Conservation (phyloP, 2,113 vertebrate genomes). For the Indicator indicator region DNA sequence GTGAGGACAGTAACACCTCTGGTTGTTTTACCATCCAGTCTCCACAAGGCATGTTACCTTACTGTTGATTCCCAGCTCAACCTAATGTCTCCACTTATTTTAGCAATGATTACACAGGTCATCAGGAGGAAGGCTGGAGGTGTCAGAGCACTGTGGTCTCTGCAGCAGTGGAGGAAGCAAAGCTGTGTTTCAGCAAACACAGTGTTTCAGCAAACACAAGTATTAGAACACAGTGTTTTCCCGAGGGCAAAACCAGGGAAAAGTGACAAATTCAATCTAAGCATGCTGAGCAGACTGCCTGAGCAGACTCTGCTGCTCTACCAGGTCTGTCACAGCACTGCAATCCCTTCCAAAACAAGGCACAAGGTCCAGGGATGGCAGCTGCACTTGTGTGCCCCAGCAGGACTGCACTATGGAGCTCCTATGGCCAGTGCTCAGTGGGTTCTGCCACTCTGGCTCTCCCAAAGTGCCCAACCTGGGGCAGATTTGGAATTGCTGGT, state of each 20-base stretch:
- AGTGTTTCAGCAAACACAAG: no score
- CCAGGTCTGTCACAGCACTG: background rate
- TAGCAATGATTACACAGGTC: background rate
- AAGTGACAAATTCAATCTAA: background rate
- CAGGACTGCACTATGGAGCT: rapidly evolving
- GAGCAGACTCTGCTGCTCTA: background rate
- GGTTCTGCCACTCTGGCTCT: background rate
- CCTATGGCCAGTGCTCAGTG: background rate
- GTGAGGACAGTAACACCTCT: rapidly evolving
- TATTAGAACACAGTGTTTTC: rapidly evolving
- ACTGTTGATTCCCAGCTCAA: background rate
- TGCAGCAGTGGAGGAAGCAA: rapidly evolving
- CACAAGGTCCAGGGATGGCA: background rate
- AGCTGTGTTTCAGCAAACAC: rapidly evolving
- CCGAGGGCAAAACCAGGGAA: background rate
- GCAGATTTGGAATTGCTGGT: background rate
- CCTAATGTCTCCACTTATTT: background rate
- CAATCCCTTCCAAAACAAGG: rapidly evolving
- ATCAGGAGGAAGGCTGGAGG: background rate
- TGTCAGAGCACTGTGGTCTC: background rate
- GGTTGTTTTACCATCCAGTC: background rate
- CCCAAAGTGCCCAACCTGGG: background rate
- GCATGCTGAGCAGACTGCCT: background rate
- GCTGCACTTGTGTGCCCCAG: rapidly evolving
- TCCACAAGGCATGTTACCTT: rapidly evolving